Evolutionary conservation across 2,113 vertebrate species (phyloP).

Genomic region (Glaucidium brasilianum): DNA sequence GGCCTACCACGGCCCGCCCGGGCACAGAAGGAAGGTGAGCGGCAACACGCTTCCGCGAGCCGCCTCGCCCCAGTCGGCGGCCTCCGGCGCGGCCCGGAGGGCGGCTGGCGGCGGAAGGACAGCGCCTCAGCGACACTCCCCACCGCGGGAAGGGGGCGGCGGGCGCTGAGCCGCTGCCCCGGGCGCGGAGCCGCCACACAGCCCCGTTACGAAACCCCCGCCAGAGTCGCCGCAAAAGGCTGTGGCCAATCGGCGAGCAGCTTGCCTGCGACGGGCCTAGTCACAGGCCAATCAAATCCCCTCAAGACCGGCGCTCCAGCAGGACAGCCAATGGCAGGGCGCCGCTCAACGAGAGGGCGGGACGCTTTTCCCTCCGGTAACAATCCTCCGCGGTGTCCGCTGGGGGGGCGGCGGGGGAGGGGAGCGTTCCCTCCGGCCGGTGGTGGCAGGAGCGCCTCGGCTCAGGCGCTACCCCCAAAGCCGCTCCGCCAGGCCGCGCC

Average conservation of each 20-base stretch:
- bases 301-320: fast-evolving
- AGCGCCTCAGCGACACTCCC: too few species aligned
- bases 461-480: too few species aligned
- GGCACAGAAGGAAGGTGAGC: fast-evolving
- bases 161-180: background rate
- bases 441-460: background rate
- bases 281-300: background rate
- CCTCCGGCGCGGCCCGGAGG: too few species aligned
- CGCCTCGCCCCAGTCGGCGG: background rate
- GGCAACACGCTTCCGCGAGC: background rate
- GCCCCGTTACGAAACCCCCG: background rate
- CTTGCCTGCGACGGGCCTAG: fast-evolving
- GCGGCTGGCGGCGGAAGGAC: background rate
- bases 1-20: fast-evolving
- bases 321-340: background rate
- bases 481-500: too few species aligned
- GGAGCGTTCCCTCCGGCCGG: background rate
- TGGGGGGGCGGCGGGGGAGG: too few species aligned
- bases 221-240: fast-evolving
- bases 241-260: background rate
- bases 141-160: too few species aligned
- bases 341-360: fast-evolving
- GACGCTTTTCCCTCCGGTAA: fast-evolving
- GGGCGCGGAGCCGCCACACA: background rate
- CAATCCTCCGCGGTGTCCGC: background rate